Evolutionary conservation across 2,888 invertebrate species (phyloP).

Genomic region (Calliopum simillimum): DNA sequence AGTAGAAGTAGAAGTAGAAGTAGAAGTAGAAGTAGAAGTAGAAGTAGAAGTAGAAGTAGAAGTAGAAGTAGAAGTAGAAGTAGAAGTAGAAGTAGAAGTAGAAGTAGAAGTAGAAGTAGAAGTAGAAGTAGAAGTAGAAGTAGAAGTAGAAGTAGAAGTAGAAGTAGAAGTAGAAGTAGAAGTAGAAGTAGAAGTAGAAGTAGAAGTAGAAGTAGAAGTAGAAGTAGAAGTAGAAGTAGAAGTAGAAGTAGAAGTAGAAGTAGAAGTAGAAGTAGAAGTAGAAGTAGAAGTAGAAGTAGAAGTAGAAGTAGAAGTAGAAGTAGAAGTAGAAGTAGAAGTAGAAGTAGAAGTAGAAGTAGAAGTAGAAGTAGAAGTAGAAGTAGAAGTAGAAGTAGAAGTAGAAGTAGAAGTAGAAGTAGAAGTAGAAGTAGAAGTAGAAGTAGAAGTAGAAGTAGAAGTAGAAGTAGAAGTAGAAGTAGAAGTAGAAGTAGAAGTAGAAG

Average conservation of each 20-base stretch:
- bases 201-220: neutral
- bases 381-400: neutral
- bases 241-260: neutral
- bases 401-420: neutral
- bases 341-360: neutral
- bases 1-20: neutral
- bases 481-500: neutral
- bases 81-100: neutral
- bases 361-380: neutral
- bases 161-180: neutral
- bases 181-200: neutral
- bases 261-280: neutral
- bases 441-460: neutral
- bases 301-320: neutral
- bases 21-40: neutral
- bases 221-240: neutral
- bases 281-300: neutral
- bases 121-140: neutral
- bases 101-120: neutral
- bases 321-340: neutral
- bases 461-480: neutral
- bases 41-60: neutral
- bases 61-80: neutral
- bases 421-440: neutral
- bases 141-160: neutral